Evolutionary conservation across 2,888 invertebrate species (phyloP).

Genomic region (Scaptomyza cyrtandrae): DNA sequence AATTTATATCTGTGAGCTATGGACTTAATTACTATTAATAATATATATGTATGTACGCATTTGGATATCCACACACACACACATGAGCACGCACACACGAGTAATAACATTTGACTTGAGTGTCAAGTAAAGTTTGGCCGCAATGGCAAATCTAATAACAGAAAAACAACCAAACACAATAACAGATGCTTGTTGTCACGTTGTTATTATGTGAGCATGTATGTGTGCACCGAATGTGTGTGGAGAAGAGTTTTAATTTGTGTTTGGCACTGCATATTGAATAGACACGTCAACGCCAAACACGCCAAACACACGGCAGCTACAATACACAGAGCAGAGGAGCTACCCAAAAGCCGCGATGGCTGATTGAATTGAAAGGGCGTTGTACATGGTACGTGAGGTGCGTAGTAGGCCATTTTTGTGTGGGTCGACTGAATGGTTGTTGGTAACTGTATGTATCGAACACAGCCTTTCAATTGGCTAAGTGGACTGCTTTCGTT

Average conservation of each 20-base stretch:
- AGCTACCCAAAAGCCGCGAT: slow-evolving; percentile 13
- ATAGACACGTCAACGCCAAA: slow-evolving; percentile 41
- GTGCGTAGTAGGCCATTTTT: slow-evolving; percentile 18
- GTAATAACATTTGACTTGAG: slow-evolving; percentile 27
- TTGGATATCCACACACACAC: too few species aligned
- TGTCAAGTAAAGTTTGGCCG: slow-evolving; percentile 61
- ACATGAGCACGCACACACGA: too few species aligned
- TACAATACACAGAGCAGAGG: background rate
- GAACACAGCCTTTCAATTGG: slow-evolving; percentile 40
- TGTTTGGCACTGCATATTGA: slow-evolving; percentile 71
- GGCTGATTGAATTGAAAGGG: slow-evolving; percentile 54
- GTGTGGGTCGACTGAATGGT: slow-evolving; percentile 31
- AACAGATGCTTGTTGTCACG: slow-evolving; percentile 52
- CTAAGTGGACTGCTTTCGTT: slow-evolving; percentile 14
- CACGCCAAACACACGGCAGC: slow-evolving; percentile 16
- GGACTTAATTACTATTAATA: background rate
- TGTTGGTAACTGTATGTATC: slow-evolving; percentile 15
- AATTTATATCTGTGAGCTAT: background rate
- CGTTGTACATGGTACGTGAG: slow-evolving; percentile 21
- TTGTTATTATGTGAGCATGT: slow-evolving; percentile 26
- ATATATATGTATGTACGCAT: background rate
- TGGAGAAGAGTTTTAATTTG: slow-evolving; percentile 68
- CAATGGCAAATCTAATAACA: slow-evolving; percentile 70
- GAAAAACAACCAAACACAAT: slow-evolving; percentile 45
- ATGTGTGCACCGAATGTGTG: slow-evolving; percentile 15